phyloP scores from a whole-genome alignment of 2,797 vertebrate genomes.

The Steatocranus sp. region DNA sequence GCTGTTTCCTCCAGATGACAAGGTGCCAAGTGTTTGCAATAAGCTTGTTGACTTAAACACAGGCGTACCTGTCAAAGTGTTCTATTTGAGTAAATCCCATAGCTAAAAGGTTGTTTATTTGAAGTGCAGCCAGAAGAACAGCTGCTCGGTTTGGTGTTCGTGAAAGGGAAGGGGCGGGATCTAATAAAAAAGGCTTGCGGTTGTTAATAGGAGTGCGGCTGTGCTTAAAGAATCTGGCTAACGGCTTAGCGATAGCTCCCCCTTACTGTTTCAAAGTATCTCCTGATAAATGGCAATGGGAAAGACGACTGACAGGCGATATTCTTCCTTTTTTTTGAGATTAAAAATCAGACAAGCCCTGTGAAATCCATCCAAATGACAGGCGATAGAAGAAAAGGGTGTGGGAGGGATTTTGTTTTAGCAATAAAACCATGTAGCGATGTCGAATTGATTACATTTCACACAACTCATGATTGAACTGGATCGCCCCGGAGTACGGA shows the following conservation, averaged over 20 bases:
- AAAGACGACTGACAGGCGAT: conserved; percentile 19
- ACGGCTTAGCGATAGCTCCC: neutral
- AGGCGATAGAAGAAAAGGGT: neutral
- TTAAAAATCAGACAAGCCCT: conserved; percentile 1
- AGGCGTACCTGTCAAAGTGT: conserved; percentile 18
- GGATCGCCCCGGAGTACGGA: neutral
- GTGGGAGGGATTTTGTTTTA: neutral
- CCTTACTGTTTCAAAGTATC: neutral
- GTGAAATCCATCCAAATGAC: neutral
- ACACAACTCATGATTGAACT: conserved; percentile 5
- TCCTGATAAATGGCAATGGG: neutral
- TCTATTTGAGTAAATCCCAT: conserved; percentile 14
- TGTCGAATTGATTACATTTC: neutral
- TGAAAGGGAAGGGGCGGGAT: neutral
- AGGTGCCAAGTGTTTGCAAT: conserved; percentile 14
- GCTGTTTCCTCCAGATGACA: neutral
- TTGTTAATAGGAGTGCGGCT: neutral
- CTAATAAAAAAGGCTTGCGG: neutral
- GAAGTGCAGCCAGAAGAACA: neutral
- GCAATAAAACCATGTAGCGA: neutral
- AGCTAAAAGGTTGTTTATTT: conserved; percentile 17
- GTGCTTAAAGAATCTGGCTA: neutral
- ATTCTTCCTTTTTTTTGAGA: neutral
- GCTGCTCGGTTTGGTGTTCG: neutral
- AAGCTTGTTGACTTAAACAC: conserved; percentile 11